Conservation (phyloP, 2,888 invertebrate species). For the Teleogryllus oceanicus region DNA sequence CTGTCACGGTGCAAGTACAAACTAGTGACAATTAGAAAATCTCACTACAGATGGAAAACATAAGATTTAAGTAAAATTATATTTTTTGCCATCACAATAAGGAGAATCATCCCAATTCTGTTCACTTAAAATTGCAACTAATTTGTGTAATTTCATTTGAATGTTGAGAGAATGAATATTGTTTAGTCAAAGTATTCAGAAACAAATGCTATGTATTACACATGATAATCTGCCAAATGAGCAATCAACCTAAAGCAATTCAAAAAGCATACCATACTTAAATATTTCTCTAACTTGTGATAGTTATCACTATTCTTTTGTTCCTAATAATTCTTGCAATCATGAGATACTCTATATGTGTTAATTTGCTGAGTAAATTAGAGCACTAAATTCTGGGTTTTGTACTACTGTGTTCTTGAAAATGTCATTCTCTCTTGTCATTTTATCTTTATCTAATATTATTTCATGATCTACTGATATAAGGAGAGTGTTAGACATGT, state of each 20-base stretch:
- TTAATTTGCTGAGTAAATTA: too few relatives aligned
- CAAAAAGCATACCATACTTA: background rate
- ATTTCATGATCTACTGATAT: background rate
- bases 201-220: background rate
- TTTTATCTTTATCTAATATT: background rate
- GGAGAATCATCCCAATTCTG: background rate
- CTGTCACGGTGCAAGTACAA: constrained; percentile 18
- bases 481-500: constrained; percentile 12
- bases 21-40: constrained; percentile 2
- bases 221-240: constrained; percentile 2
- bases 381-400: background rate
- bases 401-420: background rate
- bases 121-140: background rate
- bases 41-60: background rate
- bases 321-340: background rate
- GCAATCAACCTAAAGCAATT: background rate
- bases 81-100: background rate
- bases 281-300: background rate
- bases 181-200: background rate
- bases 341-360: too few relatives aligned
- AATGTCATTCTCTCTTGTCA: background rate
- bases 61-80: background rate
- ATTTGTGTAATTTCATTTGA: background rate
- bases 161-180: constrained; percentile 2
- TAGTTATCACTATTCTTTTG: background rate